Base-by-base conservation (phyloP, 2,113 vertebrate genomes). In the Microtus ochrogaster region DNA sequence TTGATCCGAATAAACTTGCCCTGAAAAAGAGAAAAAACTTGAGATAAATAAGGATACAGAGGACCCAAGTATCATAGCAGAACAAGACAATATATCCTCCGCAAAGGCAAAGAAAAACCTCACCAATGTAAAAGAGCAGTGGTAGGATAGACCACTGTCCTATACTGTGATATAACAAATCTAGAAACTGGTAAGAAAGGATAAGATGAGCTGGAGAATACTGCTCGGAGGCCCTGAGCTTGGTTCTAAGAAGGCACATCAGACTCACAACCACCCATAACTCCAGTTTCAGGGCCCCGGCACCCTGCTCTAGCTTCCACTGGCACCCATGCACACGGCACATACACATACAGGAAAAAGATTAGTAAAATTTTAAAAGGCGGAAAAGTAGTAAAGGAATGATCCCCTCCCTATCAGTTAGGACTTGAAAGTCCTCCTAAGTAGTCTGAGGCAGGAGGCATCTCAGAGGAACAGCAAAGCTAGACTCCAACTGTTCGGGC, bases 1-100 rank as follows among this genome's bases (percentile, higher is more conserved):
- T 99, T 99, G 98, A 99, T 99, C 93, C 99, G 98, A 98, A 99
- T 99, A 98, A 99, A 99, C 97, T 99, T 99, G 84, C 99, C 99
- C 99, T 99, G 98, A 16, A 98, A 98, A 97, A 94, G 81, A 89
- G 13, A 84, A 39, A 94, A 94, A 94, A 72, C 1, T 49, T 47
- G 49, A 96, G 91, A 52, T 81, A 68, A 92, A 28, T 83, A 76
- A 86, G 28, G 92, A 92, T 49, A 92, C 0, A n/a, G 49, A 81
- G 6, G 17, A 81, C 81, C 13, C n/a, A 49, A 87, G 58, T n/a
- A 79, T 13, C 68, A 41, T 3, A 85, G 47, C 83, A 89, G 72
- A 81, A 39, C 33, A 94, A 83, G 79, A 44, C 36, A 85, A 76
- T 2, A n/a, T 4, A 9, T 9, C 30, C 22, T 52, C 61, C 58